Evolutionary conservation across 1,140 invertebrate genomes (phyloP).

Genomic region (Uloborus diversus): DNA sequence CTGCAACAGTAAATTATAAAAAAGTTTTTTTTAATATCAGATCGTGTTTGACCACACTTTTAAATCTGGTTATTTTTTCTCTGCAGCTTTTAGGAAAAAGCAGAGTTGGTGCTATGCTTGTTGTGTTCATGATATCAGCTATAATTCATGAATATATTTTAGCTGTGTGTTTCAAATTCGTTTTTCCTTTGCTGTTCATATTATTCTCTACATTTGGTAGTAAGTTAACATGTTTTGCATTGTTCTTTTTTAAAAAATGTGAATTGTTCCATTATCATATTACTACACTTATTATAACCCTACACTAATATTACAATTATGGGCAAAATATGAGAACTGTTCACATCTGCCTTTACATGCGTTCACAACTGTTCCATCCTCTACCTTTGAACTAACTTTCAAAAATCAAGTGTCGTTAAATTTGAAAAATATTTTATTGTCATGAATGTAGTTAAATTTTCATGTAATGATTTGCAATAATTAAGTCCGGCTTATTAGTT

Average conservation of each 20-base stretch:
- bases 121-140: conserved; percentile 67
- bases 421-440: too few relatives aligned
- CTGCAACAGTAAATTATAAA: too few relatives aligned
- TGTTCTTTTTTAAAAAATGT: conserved; percentile 53
- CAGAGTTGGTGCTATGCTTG: conserved; percentile 45
- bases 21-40: too few relatives aligned
- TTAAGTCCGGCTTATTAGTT: too few relatives aligned
- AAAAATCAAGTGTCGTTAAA: too few relatives aligned
- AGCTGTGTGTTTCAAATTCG: conserved; percentile 66
- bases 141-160: conserved; percentile 69
- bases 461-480: too few relatives aligned
- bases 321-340: too few relatives aligned
- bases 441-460: too few relatives aligned
- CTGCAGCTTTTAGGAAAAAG: conserved; percentile 34
- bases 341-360: too few relatives aligned
- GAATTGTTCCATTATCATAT: neutral
- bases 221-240: conserved; percentile 65
- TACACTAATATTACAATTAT: neutral
- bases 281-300: neutral
- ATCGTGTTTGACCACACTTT: too few relatives aligned
- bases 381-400: too few relatives aligned
- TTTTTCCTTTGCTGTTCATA: conserved; percentile 68
- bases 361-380: too few relatives aligned
- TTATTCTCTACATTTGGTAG: conserved; percentile 67
- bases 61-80: neutral